These are phyloP conservation scores for Mugil cephalus DNA, from an alignment of 2,113 vertebrate species.

Conservation along the genomic window DNA sequence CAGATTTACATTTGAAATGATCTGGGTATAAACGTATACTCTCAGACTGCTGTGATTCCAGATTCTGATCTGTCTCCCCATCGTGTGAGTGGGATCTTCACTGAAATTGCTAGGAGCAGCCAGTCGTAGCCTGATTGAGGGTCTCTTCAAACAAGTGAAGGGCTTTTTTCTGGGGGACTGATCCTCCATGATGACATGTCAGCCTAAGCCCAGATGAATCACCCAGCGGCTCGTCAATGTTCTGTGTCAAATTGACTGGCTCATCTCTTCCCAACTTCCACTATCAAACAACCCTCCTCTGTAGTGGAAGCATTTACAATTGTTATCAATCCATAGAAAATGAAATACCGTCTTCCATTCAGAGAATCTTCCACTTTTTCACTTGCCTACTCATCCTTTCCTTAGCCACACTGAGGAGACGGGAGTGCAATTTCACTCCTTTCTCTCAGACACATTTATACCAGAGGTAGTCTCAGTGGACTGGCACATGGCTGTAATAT, in stretches of 20 bases:
- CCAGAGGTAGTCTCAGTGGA: conserved; percentile 36
- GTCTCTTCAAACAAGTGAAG: conserved; percentile 36
- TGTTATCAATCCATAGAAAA: conserved; percentile 38
- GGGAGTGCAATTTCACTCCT: conserved; percentile 20
- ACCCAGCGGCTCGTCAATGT: conserved; percentile 24
- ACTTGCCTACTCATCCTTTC: conserved; percentile 27
- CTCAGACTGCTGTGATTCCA: conserved; percentile 5
- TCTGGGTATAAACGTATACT: background rate
- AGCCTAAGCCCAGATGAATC: conserved; percentile 60
- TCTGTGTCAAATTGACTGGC: conserved; percentile 43
- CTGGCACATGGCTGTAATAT: conserved; percentile 39
- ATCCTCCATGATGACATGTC: conserved; percentile 68
- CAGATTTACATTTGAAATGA: background rate
- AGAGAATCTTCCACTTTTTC: conserved; percentile 6
- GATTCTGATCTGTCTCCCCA: conserved; percentile 3
- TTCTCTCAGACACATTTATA: conserved; percentile 57
- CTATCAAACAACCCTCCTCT: conserved; percentile 46
- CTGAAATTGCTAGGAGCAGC: conserved; percentile 25
- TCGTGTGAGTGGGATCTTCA: conserved; percentile 15
- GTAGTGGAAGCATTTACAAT: conserved; percentile 56
- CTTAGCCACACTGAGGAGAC: conserved; percentile 20
- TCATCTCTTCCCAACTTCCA: conserved; percentile 32
- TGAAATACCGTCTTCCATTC: conserved; percentile 57
- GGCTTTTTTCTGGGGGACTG: conserved; percentile 27
- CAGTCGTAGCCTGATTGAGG: conserved; percentile 54